phyloP scores from a whole-genome alignment of 2,113 vertebrate species.

The Tachycineta bicolor region DNA sequence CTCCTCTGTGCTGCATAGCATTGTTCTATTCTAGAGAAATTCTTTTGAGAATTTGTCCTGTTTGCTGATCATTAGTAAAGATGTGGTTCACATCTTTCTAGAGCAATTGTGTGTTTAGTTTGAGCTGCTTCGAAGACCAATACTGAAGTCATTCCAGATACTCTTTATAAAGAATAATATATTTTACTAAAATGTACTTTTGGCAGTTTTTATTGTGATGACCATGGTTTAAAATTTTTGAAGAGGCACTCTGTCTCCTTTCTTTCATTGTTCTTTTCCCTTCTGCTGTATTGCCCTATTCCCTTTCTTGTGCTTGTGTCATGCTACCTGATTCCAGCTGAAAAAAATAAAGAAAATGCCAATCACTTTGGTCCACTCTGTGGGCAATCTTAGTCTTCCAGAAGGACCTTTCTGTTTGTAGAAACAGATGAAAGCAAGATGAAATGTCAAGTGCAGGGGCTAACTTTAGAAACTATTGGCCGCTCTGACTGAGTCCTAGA shows the following conservation, averaged over 20 bases:
- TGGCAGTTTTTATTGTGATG: background rate
- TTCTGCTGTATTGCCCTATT: background rate
- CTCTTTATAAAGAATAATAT: background rate
- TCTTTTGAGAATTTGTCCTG: background rate
- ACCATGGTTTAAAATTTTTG: background rate
- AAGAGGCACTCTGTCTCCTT: background rate
- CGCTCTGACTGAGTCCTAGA: background rate
- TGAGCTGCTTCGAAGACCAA: background rate
- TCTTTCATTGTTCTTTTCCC: background rate
- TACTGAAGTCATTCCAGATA: background rate
- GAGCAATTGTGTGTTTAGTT: background rate
- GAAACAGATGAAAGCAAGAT: background rate
- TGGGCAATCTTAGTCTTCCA: background rate
- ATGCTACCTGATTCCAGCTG: background rate
- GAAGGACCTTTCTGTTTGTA: background rate
- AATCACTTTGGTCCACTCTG: background rate
- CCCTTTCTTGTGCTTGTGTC: background rate
- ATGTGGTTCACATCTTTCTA: background rate
- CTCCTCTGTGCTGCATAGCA: background rate
- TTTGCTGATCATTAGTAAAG: background rate
- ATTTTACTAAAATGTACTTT: background rate
- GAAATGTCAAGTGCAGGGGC: background rate
- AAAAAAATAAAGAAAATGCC: background rate
- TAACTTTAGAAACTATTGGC: background rate
- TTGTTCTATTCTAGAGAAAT: background rate